Percentiles rank a stretch among this genome's conserved stretches.
Conservation (phyloP, 1,140 invertebrate species). For the Pachyrhynchus sulphureomaculatus region DNA sequence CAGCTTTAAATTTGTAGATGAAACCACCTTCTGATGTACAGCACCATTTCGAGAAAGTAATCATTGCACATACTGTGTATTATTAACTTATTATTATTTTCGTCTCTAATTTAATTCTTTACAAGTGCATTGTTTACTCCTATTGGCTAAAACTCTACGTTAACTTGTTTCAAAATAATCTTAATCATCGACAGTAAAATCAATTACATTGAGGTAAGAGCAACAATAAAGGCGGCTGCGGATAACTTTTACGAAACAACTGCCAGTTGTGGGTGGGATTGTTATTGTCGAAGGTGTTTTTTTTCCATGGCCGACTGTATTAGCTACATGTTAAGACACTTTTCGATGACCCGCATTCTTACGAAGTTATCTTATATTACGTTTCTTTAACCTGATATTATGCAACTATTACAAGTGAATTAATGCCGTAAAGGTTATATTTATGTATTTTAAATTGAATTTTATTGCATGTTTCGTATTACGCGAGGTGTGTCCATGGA, state of each 20-base stretch:
- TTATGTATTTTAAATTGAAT: no score
- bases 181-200: background rate
- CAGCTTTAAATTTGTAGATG: no score
- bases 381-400: background rate
- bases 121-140: no score
- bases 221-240: background rate
- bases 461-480: no score
- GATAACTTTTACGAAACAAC: background rate
- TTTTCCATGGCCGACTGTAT: background rate
- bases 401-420: background rate
- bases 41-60: no score
- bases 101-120: no score
- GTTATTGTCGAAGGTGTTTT: conserved; percentile 2
- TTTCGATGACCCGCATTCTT: conserved; percentile 7
- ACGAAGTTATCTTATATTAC: background rate
- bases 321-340: background rate
- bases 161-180: background rate
- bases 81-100: no score
- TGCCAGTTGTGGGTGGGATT: background rate
- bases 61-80: no score
- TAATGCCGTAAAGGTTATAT: no score
- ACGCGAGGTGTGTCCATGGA: no score
- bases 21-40: no score
- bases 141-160: no score
- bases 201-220: background rate